Conservation (phyloP, 2,888 invertebrate species). For the Hedya salicella region DNA sequence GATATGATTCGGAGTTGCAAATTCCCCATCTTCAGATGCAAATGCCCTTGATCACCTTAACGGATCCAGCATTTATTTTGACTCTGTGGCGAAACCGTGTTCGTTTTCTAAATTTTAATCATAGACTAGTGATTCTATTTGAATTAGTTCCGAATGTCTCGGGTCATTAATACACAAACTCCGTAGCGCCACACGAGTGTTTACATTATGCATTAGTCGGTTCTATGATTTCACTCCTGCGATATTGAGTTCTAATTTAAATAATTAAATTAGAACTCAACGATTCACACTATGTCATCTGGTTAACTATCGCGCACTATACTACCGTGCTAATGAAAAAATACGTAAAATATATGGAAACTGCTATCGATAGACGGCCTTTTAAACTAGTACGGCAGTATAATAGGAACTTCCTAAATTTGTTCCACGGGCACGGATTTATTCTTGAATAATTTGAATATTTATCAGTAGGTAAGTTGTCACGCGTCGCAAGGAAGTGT, state of each 20-base stretch:
- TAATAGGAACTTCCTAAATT: background rate
- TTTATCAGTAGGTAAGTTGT: background rate
- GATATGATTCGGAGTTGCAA: too few relatives aligned
- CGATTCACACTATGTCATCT: slow-evolving; percentile 11
- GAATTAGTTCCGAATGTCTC: background rate
- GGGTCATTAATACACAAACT: background rate
- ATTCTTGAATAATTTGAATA: background rate
- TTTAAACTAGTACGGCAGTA: too few relatives aligned
- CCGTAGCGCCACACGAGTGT: background rate
- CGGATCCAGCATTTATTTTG: too few relatives aligned
- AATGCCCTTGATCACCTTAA: too few relatives aligned
- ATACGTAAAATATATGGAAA: too few relatives aligned
- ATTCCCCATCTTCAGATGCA: too few relatives aligned
- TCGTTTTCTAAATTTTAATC: background rate
- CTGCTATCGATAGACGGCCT: too few relatives aligned
- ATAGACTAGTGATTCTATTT: background rate
- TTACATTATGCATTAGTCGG: slow-evolving; percentile 17
- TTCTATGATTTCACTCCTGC: background rate
- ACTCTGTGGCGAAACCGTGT: too few relatives aligned
- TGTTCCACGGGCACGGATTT: background rate
- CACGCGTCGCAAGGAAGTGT: too few relatives aligned
- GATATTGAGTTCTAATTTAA: slow-evolving; percentile 22
- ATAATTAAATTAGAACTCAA: too few relatives aligned
- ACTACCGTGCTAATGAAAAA: too few relatives aligned
- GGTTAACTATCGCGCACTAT: background rate